Evolutionary conservation across 2,113 vertebrate genomes (phyloP).

Genomic region (Herpailurus yagouaroundi): DNA sequence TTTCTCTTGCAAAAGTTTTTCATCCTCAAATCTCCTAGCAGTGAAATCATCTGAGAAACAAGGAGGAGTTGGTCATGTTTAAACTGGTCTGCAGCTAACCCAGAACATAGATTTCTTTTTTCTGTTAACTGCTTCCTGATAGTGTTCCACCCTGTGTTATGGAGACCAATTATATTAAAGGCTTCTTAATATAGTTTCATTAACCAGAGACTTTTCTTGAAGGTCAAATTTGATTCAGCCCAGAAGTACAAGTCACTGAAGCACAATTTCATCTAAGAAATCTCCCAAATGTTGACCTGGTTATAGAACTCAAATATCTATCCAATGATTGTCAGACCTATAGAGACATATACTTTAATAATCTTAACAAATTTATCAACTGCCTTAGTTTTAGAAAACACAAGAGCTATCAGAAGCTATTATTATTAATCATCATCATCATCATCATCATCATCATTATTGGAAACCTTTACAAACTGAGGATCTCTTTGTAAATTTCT

Average conservation of each 20-base stretch:
- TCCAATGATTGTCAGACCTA: not conserved
- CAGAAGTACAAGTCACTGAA: not conserved
- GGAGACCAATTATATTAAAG: not conserved
- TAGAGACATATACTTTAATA: not conserved
- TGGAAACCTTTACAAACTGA: not conserved
- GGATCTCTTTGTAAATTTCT: not conserved
- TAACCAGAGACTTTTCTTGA: not conserved
- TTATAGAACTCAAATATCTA: not conserved
- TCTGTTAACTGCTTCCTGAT: not conserved
- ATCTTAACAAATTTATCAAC: not conserved
- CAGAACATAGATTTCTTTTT: not conserved
- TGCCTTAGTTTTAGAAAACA: not conserved
- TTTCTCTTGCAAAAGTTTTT: not conserved
- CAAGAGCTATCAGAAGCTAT: not conserved
- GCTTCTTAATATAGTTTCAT: not conserved
- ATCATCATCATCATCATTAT: too few relatives aligned
- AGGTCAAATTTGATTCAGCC: not conserved
- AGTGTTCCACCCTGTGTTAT: not conserved
- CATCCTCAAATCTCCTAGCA: not conserved
- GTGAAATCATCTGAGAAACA: not conserved
- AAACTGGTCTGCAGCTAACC: not conserved
- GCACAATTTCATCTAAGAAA: not conserved
- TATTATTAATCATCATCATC: not conserved
- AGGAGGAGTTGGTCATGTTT: not conserved
- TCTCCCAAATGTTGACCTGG: not conserved